A percentile compares a stretch with the other conserved stretches of the same genome.
These are phyloP conservation scores for Platynereis dumerilii DNA, from an alignment of 2,888 invertebrate genomes.

Conservation along the genomic window DNA sequence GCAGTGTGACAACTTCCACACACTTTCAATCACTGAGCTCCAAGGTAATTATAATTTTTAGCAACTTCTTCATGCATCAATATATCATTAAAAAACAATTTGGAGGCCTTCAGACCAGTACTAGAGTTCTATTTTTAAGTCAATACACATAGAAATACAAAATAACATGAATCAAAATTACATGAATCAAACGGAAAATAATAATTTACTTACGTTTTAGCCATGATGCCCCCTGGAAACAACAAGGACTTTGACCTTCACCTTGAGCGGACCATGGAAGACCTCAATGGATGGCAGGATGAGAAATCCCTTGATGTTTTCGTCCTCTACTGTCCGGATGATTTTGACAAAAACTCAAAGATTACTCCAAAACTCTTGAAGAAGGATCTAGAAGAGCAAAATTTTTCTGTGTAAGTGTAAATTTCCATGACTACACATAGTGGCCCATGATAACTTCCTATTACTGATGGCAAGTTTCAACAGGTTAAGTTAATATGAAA, in stretches of 20 bases:
- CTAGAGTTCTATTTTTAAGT: no score
- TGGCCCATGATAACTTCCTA: not conserved
- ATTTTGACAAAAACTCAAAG: slow-evolving; percentile 28
- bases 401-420: slow-evolving; percentile 29
- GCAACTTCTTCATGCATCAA: no score
- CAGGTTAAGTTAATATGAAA: no score
- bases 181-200: no score
- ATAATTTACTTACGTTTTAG: no score
- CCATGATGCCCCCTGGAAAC: slow-evolving; percentile 56
- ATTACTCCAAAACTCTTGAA: slow-evolving; percentile 17
- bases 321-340: slow-evolving; percentile 29
- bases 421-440: not conserved
- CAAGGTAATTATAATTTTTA: no score
- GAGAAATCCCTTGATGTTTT: slow-evolving; percentile 34
- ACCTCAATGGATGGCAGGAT: slow-evolving; percentile 27
- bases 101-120: no score
- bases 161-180: no score
- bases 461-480: no score
- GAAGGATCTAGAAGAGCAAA: slow-evolving; percentile 20
- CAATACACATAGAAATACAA: no score
- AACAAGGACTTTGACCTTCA: slow-evolving; percentile 57
- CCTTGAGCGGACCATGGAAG: slow-evolving; percentile 38
- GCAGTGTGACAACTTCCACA: slow-evolving; percentile 62
- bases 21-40: slow-evolving; percentile 56
- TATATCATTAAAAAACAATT: no score